Evolutionary conservation across 2,113 vertebrate genomes (phyloP).

Genomic region (Oryzias javanicus): DNA sequence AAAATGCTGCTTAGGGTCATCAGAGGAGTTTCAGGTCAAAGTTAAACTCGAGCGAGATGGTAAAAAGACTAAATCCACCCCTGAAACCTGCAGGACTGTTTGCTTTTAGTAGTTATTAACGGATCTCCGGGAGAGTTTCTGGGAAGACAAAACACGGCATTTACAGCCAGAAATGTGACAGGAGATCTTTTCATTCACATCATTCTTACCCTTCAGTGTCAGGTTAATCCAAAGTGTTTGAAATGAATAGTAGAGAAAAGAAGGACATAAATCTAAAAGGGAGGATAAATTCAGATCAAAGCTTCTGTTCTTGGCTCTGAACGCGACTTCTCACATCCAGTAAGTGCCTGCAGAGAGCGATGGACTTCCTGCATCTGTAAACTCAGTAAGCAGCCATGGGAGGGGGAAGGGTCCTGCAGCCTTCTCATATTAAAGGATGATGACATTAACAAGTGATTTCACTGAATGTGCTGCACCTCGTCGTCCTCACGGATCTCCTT

Average conservation of each 20-base stretch:
- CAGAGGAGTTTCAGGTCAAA: slow-evolving; percentile 1
- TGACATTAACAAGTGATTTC: no score
- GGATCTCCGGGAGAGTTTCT: no score
- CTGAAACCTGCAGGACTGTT: not conserved
- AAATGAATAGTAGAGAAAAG: slow-evolving; percentile 1
- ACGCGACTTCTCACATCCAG: slow-evolving; percentile 19
- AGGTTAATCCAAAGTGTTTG: not conserved
- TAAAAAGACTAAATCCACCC: not conserved
- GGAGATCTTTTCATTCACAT: no score
- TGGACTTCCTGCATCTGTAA: slow-evolving; percentile 30
- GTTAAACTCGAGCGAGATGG: not conserved
- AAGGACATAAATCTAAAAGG: slow-evolving; percentile 6
- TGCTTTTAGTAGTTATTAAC: no score
- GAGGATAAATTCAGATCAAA: slow-evolving; percentile 7
- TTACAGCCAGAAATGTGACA: no score
- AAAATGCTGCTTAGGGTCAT: slow-evolving; percentile 40
- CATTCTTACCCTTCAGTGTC: no score
- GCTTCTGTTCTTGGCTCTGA: slow-evolving; percentile 14
- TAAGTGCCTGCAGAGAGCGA: slow-evolving; percentile 8
- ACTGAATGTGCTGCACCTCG: no score
- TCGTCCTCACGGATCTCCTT: slow-evolving; percentile 7
- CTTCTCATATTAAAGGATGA: slow-evolving; percentile 33
- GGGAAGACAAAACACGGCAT: no score
- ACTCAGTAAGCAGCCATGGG: slow-evolving; percentile 15
- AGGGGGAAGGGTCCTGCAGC: slow-evolving; percentile 45